phyloP scores from a whole-genome alignment of 2,113 vertebrate genomes.

The Istiophorus platypterus region DNA sequence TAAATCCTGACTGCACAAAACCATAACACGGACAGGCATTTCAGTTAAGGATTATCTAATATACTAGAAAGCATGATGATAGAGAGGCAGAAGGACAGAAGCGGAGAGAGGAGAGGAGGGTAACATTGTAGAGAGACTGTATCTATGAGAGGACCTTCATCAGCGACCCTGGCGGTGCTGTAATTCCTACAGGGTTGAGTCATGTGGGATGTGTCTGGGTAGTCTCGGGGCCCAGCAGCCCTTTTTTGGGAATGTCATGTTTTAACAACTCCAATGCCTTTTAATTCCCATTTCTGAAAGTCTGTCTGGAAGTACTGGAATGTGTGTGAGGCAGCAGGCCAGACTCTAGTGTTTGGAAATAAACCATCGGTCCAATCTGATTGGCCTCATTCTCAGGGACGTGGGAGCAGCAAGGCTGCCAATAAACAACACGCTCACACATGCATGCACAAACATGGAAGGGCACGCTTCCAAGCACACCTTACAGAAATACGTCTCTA shows the following conservation, averaged over 20 bases:
- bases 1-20: background rate
- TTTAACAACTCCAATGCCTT: slow-evolving; percentile 91
- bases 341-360: slow-evolving; percentile 87
- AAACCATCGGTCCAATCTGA: slow-evolving; percentile 72
- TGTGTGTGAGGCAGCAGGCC: slow-evolving; percentile 88
- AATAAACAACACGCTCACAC: slow-evolving; percentile 43
- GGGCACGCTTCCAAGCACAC: slow-evolving; percentile 34
- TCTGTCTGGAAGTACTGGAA: slow-evolving; percentile 93
- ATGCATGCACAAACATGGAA: slow-evolving; percentile 34
- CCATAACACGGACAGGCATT: slow-evolving; percentile 20
- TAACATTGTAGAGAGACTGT: slow-evolving; percentile 40
- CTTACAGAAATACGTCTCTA: slow-evolving; percentile 10
- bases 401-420: slow-evolving; percentile 68
- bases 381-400: slow-evolving; percentile 83
- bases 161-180: slow-evolving; percentile 89
- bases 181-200: slow-evolving; percentile 98
- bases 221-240: slow-evolving; percentile 92
- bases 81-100: slow-evolving; percentile 42
- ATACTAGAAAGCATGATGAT: slow-evolving; percentile 24
- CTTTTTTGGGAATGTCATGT: slow-evolving; percentile 99
- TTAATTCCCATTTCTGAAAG: slow-evolving; percentile 85
- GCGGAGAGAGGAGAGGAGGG: slow-evolving; percentile 19
- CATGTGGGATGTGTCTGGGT: slow-evolving; percentile 94
- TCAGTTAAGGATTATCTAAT: slow-evolving; percentile 19
- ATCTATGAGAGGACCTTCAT: slow-evolving; percentile 73